Evolutionary conservation across 2,113 vertebrate genomes (phyloP).

Genomic region (Zootoca vivipara): DNA sequence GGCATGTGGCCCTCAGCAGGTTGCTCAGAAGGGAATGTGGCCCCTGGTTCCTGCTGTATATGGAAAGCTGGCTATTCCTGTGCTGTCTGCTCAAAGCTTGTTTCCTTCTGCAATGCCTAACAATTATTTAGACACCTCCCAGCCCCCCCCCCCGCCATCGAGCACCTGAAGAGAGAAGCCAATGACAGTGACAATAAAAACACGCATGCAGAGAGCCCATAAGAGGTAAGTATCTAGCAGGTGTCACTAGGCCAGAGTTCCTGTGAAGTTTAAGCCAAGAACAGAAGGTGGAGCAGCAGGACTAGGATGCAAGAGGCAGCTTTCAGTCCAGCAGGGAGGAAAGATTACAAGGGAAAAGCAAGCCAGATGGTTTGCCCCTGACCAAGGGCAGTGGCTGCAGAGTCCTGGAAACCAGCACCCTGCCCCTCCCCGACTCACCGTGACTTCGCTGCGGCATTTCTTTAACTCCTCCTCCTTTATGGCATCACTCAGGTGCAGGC

Average conservation of each 20-base stretch:
- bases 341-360: neutral
- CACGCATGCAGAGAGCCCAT: neutral
- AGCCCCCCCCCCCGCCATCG: neutral
- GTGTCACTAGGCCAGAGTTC: neutral
- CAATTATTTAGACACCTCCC: neutral
- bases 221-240: neutral
- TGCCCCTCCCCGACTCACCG: constrained; percentile 54
- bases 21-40: no score
- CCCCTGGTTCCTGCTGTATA: no score
- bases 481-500: constrained; percentile 67
- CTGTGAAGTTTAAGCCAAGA: neutral
- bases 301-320: neutral
- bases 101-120: neutral
- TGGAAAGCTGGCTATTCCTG: neutral
- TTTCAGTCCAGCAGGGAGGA: neutral
- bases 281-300: neutral
- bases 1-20: no score
- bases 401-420: neutral
- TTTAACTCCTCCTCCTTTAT: constrained; percentile 75
- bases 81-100: neutral
- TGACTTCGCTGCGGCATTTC: constrained; percentile 71
- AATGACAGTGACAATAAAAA: neutral
- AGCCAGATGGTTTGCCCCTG: neutral
- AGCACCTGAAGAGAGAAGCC: neutral
- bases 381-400: neutral